Conservation (phyloP, 1,140 invertebrate genomes). For the Drosophila gunungcola region DNA sequence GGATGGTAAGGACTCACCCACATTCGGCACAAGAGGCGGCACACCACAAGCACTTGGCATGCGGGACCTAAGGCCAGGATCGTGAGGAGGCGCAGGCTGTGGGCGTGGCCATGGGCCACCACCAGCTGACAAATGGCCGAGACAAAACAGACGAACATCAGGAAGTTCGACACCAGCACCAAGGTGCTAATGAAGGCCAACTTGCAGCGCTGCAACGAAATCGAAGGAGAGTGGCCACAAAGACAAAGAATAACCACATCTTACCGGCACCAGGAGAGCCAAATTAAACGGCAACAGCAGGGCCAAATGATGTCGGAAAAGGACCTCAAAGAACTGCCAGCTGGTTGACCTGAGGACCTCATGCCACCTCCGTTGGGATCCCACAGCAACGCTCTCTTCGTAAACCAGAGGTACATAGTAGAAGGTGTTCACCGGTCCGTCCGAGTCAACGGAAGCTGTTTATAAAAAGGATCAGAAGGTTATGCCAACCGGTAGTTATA, state of each 20-base stretch:
- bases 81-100: slow-evolving; percentile 25
- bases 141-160: slow-evolving; percentile 52
- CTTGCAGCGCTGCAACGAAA: slow-evolving; percentile 51
- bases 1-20: slow-evolving; percentile 36
- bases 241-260: slow-evolving; percentile 1
- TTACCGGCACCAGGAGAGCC: slow-evolving; percentile 54
- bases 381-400: slow-evolving; percentile 14
- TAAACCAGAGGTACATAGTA: slow-evolving; percentile 59
- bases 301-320: slow-evolving; percentile 61
- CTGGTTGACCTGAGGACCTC: slow-evolving; percentile 28
- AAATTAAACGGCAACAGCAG: slow-evolving; percentile 55
- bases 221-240: not conserved
- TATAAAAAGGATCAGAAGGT: not conserved
- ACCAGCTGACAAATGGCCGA: slow-evolving; percentile 48
- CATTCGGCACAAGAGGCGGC: slow-evolving; percentile 38
- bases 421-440: slow-evolving; percentile 57
- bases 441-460: slow-evolving; percentile 38
- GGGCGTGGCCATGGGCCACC: slow-evolving; percentile 8
- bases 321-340: slow-evolving; percentile 56
- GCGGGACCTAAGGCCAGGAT: slow-evolving; percentile 52
- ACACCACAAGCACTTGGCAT: slow-evolving; percentile 41
- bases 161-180: slow-evolving; percentile 49
- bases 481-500: no score
- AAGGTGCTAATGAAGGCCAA: slow-evolving; percentile 49
- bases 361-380: slow-evolving; percentile 20